Base-by-base conservation (phyloP, 1,140 invertebrate species). In the Matsumurasca onukii region DNA sequence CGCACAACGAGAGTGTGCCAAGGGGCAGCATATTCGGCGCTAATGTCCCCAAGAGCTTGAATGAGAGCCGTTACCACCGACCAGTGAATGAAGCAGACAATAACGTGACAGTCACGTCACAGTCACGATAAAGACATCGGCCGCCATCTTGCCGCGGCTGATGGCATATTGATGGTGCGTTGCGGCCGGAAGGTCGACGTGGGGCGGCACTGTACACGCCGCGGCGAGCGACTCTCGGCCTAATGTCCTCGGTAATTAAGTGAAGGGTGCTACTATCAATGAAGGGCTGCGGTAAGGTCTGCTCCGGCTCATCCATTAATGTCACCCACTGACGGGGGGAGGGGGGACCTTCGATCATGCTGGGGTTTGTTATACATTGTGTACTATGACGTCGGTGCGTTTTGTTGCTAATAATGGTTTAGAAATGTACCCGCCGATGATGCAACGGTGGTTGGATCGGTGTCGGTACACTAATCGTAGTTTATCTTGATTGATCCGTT, bases 241-340 rank as follows among this genome's bases (percentile, higher is more conserved):
- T 59, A 59, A 59, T 59, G 55, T 27, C 55, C 3, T n/a, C 25
- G 9, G 55, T 59, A 59, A 59, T 59, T 59, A 59, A 59, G 55
- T 59, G 55, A 59, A 59, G 55, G 55, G 55, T 59, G 55, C 55
- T 27, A 59, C 55, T 59, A 59, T 59, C 55, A 59, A 59, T 59
- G 55, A 27, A 27, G 9, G 55, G 55, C 17, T 27, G 22, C 15
- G 55, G 3, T 15, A 59, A 3, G 20, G 20, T 3, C 12, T 9
- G 55, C 55, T 13, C 24, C 55, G 24, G 55, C 55, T 59, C 55
- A 59, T 59, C 55, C 55, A 59, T 59, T 59, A 59, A 59, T 59
- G 55, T 59, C 55, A 59, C 22, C 20, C 3, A 15, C 15, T 9
- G 49, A 22, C 17, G n/a, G n/a, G 49, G 3, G 17, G 34, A 3